Evolutionary conservation across 2,888 invertebrate genomes (phyloP).

Genomic region (Drosophila recens): DNA sequence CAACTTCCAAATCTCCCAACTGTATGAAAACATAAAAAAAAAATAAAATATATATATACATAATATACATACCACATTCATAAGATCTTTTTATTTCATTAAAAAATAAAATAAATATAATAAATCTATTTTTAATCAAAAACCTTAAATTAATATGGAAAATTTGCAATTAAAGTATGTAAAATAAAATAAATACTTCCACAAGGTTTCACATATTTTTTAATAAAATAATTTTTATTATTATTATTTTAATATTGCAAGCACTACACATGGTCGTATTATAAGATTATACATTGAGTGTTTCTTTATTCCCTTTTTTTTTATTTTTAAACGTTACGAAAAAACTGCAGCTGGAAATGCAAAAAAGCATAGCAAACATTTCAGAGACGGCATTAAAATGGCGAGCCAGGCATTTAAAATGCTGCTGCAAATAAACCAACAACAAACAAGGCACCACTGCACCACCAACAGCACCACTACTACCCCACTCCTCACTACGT

Average conservation of each 20-base stretch:
- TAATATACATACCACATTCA: too few relatives aligned
- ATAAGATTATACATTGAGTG: conserved; percentile 9
- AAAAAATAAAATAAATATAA: too few relatives aligned
- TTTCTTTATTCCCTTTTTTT: neutral
- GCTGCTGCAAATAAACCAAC: conserved; percentile 28
- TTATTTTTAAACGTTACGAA: neutral
- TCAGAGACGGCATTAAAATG: conserved; percentile 49
- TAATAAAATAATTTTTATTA: neutral
- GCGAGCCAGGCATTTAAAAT: conserved; percentile 52
- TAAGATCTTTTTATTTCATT: too few relatives aligned
- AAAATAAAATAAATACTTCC: neutral
- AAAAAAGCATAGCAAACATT: conserved; percentile 43
- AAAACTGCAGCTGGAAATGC: conserved; percentile 13
- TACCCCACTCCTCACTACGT: neutral
- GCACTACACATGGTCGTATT: neutral
- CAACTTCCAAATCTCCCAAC: conserved; percentile 14
- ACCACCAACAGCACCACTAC: conserved; percentile 8
- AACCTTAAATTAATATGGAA: too few relatives aligned
- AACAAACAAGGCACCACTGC: conserved; percentile 34
- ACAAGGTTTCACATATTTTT: neutral
- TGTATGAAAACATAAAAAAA: neutral
- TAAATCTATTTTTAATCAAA: too few relatives aligned
- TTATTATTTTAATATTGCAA: neutral
- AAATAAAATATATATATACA: neutral
- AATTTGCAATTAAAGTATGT: conserved; percentile 6